These are phyloP conservation scores for Eulemur rubriventer DNA, from an alignment of 2,797 vertebrate genomes.

Conservation along the genomic window DNA sequence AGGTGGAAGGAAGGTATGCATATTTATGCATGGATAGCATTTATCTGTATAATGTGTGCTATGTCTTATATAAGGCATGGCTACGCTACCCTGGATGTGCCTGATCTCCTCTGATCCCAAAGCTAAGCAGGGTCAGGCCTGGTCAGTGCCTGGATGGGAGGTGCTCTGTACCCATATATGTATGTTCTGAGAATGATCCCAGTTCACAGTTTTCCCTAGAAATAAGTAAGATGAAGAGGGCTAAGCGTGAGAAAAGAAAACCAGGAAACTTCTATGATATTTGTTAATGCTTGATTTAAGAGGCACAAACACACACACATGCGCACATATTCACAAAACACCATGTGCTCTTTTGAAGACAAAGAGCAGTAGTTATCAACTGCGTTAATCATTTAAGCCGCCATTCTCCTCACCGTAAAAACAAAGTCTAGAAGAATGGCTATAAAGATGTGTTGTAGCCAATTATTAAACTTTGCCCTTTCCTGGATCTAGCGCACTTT, in stretches of 20 bases:
- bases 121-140: not conserved
- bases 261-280: accelerated
- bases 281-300: not conserved
- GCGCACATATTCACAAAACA: not conserved
- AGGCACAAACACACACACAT: not conserved
- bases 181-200: not conserved
- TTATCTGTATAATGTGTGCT: not conserved
- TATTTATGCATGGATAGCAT: not conserved
- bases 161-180: accelerated
- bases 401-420: not conserved
- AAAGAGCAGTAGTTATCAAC: not conserved
- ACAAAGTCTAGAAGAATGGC: not conserved
- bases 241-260: not conserved
- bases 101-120: not conserved
- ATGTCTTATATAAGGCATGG: not conserved
- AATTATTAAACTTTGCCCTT: not conserved
- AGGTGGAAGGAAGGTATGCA: accelerated
- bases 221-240: not conserved
- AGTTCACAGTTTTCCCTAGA: not conserved
- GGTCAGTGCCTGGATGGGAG: not conserved
- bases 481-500: not conserved
- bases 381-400: not conserved
- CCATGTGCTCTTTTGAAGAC: not conserved
- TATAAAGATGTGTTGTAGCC: not conserved
- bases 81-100: not conserved